Conservation (phyloP, 1,140 invertebrate species). For the Periplaneta americana region DNA sequence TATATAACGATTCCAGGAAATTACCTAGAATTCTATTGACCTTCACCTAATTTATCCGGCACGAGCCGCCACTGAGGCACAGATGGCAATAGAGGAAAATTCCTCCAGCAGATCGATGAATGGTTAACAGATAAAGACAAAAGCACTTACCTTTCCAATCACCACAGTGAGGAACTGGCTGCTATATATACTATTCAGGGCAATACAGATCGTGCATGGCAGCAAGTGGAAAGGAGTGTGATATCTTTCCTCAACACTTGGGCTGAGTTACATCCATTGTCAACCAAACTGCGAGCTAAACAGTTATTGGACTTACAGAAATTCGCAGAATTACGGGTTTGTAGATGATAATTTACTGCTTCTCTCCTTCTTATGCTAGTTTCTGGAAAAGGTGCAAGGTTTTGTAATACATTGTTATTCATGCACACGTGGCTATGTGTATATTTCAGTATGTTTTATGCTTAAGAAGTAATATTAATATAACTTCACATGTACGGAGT, state of each 20-base stretch:
- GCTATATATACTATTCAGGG: conserved; percentile 32
- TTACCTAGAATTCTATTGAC: too few species aligned
- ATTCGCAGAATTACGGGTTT: conserved; percentile 21
- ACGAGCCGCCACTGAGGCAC: too few species aligned
- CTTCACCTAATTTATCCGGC: too few species aligned
- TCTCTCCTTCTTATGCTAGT: too few species aligned
- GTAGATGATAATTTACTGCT: background rate
- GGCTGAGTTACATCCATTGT: conserved; percentile 39
- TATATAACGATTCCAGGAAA: too few species aligned
- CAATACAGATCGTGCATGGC: conserved; percentile 23
- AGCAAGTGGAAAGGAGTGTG: conserved; percentile 30
- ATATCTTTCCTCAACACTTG: conserved; percentile 39
- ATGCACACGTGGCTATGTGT: too few species aligned
- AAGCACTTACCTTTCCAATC: conserved; percentile 25
- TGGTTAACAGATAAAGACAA: conserved; percentile 29
- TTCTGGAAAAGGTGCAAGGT: too few species aligned
- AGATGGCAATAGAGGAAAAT: conserved; percentile 2
- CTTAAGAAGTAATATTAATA: too few species aligned
- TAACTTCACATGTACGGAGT: too few species aligned
- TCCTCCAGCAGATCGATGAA: conserved; percentile 24
- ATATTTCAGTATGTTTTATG: too few species aligned
- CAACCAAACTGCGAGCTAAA: conserved; percentile 31
- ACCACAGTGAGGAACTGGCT: conserved; percentile 39
- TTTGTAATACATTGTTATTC: too few species aligned
- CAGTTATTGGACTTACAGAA: conserved; percentile 37